Base-by-base conservation (phyloP, 1,140 invertebrate species). In the Aphaenogaster floridana region DNA sequence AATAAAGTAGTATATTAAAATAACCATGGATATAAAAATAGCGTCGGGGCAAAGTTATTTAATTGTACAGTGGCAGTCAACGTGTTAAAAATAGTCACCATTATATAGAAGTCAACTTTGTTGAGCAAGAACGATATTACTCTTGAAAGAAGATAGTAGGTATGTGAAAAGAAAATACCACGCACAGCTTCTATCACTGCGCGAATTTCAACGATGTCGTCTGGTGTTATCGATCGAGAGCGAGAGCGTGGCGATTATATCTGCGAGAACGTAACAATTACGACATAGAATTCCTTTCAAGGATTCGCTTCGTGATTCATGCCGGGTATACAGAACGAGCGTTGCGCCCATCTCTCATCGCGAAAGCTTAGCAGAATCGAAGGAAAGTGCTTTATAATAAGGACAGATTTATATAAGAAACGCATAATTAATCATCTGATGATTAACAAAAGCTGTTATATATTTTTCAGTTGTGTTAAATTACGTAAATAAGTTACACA, bases 201-300 rank as follows among this genome's bases (percentile, higher is more conserved):
- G 42, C 36, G 63, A 69, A 74, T 48, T 17, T 83, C 80, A 74
- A 61, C 13, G 48, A 54, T 45, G 21, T 81, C 48, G 48, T 39
- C 1, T 17, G 36, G 42, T 17, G 34, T 84, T 84, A 84, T 84
- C 69, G 80, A 76, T 34, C 54, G 42, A 9, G 8, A 54, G 66
- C n/a, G 5, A 8, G 17, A 45, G n/a, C 13, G 79, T 59, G 79
- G 50, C 54, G 68, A 83, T 83, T 72, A 83, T 83, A 83, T 74
- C 39, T 59, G 42, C n/a, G 42, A 45, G 80, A 83, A 74, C 52
- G 80, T 59, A 74, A 83, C 68, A 83, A 83, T 83, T 83, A 83
- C 80, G 68, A 74, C 80, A 83, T 74, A 74, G 80, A 83, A 83
- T 83, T 74, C 80, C 80, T 83, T 63, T 83, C 68, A 83, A 74